These are phyloP conservation scores for Alectura lathami DNA, from an alignment of 2,113 vertebrate species.

Conservation along the genomic window DNA sequence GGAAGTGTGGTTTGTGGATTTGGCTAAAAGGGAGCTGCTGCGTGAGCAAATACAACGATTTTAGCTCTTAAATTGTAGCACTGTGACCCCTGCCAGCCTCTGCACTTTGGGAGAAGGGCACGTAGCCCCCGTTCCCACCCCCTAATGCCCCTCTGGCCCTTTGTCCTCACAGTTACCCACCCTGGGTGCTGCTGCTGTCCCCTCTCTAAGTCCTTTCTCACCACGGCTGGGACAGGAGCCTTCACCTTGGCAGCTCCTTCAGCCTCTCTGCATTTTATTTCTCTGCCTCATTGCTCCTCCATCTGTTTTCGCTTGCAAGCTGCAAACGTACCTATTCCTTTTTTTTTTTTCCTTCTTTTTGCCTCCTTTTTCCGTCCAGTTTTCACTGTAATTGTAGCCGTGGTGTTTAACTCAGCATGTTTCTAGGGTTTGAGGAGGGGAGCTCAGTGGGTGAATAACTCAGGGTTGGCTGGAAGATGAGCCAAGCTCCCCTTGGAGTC, in stretches of 20 bases:
- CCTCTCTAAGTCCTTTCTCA: background rate
- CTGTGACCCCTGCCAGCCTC: fast-evolving
- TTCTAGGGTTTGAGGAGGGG: background rate
- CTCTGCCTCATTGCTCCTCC: conserved; percentile 21
- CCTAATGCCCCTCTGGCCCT: background rate
- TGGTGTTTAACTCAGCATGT: background rate
- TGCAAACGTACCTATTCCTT: background rate
- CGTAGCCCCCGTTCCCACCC: background rate
- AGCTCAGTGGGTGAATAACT: fast-evolving
- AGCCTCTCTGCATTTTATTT: background rate
- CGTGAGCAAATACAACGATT: background rate
- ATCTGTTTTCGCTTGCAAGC: background rate
- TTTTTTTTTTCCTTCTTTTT: background rate
- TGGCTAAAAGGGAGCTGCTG: background rate
- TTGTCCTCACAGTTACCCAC: fast-evolving
- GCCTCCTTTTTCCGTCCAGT: background rate
- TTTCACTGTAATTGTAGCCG: fast-evolving
- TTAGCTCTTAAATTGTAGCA: background rate
- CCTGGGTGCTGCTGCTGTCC: background rate
- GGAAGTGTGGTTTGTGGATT: background rate
- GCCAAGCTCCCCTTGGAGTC: background rate
- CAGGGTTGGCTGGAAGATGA: background rate
- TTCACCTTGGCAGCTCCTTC: conserved; percentile 45
- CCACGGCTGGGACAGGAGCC: background rate
- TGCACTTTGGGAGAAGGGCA: background rate